These are phyloP conservation scores for Raja brachyura DNA, from an alignment of 2,113 vertebrate genomes.

Conservation along the genomic window DNA sequence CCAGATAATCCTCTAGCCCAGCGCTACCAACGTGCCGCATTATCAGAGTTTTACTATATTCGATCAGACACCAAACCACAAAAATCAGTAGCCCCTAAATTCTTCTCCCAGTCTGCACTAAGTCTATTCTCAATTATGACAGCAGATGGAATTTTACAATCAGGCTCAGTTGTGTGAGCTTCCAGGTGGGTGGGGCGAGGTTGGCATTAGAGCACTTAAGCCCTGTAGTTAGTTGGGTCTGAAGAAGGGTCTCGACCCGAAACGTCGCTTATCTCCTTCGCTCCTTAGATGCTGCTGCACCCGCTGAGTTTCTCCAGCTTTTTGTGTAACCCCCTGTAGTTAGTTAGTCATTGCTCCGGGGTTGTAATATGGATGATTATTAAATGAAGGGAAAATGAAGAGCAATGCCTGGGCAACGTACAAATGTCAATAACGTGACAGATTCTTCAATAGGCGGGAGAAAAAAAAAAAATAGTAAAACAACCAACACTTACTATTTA, in stretches of 20 bases:
- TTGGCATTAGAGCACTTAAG: background rate
- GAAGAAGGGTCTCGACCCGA: too few relatives aligned
- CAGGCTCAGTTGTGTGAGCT: background rate
- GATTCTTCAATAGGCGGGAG: background rate
- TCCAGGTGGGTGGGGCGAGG: background rate
- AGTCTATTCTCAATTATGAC: background rate
- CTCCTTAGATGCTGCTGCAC: too few relatives aligned
- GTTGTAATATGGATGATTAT: background rate
- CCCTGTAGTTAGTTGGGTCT: background rate
- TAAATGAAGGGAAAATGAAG: background rate
- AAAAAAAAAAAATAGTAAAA: background rate
- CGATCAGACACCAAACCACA: background rate
- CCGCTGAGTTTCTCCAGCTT: too few relatives aligned
- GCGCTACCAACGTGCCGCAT: too few relatives aligned
- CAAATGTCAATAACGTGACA: background rate
- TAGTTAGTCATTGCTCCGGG: background rate
- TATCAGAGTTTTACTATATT: too few relatives aligned
- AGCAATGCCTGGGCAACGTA: background rate
- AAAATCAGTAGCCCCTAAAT: background rate
- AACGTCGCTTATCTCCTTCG: too few relatives aligned
- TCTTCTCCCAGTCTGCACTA: background rate
- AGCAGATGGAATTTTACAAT: background rate
- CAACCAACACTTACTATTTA: background rate
- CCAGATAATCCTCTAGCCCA: too few relatives aligned
- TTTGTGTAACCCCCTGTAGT: too few relatives aligned